Evolutionary conservation across 1,140 invertebrate species (phyloP).

Genomic region (Cephus cinctus): DNA sequence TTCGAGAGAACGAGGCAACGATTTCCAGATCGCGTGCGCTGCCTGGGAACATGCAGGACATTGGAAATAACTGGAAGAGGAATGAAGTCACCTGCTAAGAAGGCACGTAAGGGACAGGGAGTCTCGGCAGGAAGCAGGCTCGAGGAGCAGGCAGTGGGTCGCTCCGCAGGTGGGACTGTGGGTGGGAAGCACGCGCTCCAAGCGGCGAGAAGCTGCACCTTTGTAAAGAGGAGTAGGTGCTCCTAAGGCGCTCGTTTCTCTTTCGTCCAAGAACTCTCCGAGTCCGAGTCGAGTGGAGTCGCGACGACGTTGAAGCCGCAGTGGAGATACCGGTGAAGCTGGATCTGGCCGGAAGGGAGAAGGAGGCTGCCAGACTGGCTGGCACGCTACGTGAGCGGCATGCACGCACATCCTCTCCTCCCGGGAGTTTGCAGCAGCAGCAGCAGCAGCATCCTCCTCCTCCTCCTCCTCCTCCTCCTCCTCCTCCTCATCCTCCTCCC

Average conservation of each 20-base stretch:
- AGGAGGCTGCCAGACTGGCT: slow-evolving; percentile 34
- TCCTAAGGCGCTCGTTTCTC: too few relatives aligned
- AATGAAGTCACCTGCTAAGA: too few relatives aligned
- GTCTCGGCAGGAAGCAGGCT: neutral
- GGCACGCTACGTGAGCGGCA: slow-evolving; percentile 50
- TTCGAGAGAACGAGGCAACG: too few relatives aligned
- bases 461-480: slow-evolving; percentile 20
- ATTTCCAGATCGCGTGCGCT: too few relatives aligned
- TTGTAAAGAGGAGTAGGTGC: slow-evolving; percentile 51
- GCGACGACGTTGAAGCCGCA: neutral
- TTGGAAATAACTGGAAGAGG: too few relatives aligned
- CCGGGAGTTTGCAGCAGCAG: neutral
- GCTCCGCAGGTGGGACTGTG: slow-evolving; percentile 45
- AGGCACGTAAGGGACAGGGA: too few relatives aligned
- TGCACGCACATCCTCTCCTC: slow-evolving; percentile 43
- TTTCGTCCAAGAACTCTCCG: too few relatives aligned
- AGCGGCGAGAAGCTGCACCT: slow-evolving; percentile 40
- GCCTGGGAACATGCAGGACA: too few relatives aligned
- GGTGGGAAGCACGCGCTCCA: slow-evolving; percentile 44
- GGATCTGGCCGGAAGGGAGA: too few relatives aligned
- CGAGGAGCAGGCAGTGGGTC: neutral
- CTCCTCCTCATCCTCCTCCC: slow-evolving; percentile 26
- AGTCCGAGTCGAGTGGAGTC: slow-evolving; percentile 8
- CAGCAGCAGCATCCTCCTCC: slow-evolving; percentile 3
- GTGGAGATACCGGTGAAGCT: slow-evolving; percentile 21